A percentile compares a stretch with the other conserved stretches of the same genome.
Conservation (phyloP, 2,113 vertebrate genomes). For the Dolichallabes microphthalmus region DNA sequence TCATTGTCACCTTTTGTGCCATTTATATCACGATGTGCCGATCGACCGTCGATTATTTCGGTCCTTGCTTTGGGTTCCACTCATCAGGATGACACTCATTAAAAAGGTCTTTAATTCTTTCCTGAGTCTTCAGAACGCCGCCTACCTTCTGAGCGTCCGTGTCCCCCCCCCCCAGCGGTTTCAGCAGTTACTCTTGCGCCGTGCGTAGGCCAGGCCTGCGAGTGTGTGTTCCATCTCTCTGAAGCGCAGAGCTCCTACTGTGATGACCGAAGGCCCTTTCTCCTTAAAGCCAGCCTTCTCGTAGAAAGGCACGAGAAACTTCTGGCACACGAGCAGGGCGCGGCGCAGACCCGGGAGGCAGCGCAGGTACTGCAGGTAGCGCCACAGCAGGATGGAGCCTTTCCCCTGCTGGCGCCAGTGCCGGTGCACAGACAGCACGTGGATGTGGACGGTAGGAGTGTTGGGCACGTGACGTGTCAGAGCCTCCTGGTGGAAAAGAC, state of each 20-base stretch:
- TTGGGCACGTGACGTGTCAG: constrained; percentile 71
- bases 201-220: constrained; percentile 64
- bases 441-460: constrained; percentile 70
- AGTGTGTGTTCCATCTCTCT: constrained; percentile 75
- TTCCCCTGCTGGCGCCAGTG: constrained; percentile 78
- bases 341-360: constrained; percentile 66
- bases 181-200: constrained; percentile 73
- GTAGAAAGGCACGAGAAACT: constrained; percentile 76
- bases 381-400: constrained; percentile 77
- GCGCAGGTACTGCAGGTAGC: constrained; percentile 75
- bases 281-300: constrained; percentile 75
- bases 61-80: neutral
- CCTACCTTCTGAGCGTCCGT: neutral
- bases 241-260: constrained; percentile 67
- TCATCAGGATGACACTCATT: neutral
- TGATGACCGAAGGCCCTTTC: constrained; percentile 69
- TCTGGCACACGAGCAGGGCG: constrained; percentile 75
- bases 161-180: constrained; percentile 7
- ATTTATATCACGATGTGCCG: neutral
- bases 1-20: neutral
- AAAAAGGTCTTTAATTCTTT: neutral
- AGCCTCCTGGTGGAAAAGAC: constrained; percentile 65
- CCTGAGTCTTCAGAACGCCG: neutral
- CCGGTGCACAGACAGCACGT: constrained; percentile 76
- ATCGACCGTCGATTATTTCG: neutral